Conservation (phyloP, 2,797 vertebrate species). For the Ibycter americanus region DNA sequence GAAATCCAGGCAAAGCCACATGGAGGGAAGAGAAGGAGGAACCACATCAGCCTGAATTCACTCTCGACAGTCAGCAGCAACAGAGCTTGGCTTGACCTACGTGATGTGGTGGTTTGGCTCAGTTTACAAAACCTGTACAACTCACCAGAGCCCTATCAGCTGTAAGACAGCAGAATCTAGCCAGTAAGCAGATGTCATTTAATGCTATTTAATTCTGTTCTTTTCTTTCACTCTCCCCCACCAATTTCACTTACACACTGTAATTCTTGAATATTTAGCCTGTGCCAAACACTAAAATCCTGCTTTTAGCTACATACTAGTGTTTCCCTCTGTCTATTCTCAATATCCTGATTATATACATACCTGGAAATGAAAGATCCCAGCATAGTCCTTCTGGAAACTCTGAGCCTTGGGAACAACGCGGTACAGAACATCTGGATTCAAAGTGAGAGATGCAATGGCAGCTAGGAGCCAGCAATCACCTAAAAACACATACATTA, state of each 20-base stretch:
- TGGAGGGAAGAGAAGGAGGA: background rate
- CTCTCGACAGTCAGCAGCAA: background rate
- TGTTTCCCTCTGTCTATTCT: background rate
- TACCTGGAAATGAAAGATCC: constrained; percentile 87
- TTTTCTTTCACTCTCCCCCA: background rate
- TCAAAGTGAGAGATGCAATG: constrained; percentile 83
- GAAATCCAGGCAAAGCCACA: background rate
- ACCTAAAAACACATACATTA: constrained; percentile 52
- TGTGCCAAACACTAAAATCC: background rate
- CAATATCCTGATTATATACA: background rate
- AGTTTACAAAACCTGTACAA: background rate
- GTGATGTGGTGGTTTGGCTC: rapidly evolving
- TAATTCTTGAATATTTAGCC: background rate
- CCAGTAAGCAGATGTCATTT: background rate
- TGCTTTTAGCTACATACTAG: background rate
- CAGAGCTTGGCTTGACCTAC: background rate
- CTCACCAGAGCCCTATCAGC: background rate
- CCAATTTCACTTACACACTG: background rate
- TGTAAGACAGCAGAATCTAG: background rate
- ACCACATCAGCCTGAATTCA: background rate
- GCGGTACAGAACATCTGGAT: constrained; percentile 73
- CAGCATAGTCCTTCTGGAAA: constrained; percentile 78
- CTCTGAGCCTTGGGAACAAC: constrained; percentile 79
- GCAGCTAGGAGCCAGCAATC: constrained; percentile 86
- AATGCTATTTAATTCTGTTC: background rate